These are phyloP conservation scores for Cryptotermes secundus DNA, from an alignment of 1,140 invertebrate species.

Conservation along the genomic window DNA sequence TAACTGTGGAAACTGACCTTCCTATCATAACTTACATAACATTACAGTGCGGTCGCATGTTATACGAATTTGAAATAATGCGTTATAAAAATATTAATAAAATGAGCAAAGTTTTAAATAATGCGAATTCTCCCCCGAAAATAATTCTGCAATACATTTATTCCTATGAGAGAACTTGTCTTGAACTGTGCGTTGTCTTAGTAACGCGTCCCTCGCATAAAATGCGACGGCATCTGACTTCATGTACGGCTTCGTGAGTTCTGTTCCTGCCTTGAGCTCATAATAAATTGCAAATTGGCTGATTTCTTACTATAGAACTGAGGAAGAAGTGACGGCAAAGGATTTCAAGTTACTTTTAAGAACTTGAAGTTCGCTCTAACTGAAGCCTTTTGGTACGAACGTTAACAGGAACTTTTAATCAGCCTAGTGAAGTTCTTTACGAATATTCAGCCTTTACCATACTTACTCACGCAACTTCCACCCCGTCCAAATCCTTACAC, in stretches of 20 bases:
- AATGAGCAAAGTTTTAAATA: no score
- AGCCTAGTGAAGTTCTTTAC: slow-evolving; percentile 27
- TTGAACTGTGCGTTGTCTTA: no score
- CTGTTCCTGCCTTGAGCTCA: background rate
- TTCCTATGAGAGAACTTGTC: no score
- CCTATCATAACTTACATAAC: no score
- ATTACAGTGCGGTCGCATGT: no score
- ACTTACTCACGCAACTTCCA: slow-evolving; percentile 13
- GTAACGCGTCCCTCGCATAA: no score
- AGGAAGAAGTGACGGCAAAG: background rate
- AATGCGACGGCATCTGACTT: no score
- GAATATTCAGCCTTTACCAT: background rate
- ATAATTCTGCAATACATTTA: no score
- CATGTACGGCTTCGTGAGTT: background rate
- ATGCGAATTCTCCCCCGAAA: no score
- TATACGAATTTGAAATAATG: no score
- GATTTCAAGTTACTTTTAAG: slow-evolving; percentile 15
- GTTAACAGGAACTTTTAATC: slow-evolving; percentile 32
- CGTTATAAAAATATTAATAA: no score
- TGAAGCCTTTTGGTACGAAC: background rate
- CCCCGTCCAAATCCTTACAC: background rate
- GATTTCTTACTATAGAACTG: background rate
- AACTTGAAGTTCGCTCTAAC: background rate
- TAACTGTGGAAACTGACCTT: no score
- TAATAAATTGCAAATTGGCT: background rate